Conservation (phyloP, 1,140 invertebrate genomes). For the Nasonia vitripennis region DNA sequence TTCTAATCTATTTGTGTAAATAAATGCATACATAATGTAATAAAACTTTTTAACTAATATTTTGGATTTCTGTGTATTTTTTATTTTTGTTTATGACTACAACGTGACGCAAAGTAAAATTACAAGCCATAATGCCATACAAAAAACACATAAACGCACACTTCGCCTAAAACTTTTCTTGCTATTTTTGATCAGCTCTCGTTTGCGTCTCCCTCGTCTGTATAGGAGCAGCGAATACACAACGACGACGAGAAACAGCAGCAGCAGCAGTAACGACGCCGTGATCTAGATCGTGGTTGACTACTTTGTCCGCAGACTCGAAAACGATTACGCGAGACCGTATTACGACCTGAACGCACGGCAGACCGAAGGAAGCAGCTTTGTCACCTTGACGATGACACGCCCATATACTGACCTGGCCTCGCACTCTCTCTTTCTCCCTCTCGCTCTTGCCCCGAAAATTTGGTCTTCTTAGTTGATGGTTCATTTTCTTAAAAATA, state of each 20-base stretch:
- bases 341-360: constrained; percentile 53
- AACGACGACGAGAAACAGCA: background rate
- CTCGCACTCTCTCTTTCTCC: background rate
- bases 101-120: constrained; percentile 22
- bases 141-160: no score
- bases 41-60: no score
- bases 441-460: no score
- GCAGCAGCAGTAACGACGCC: constrained; percentile 36
- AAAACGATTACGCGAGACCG: constrained; percentile 35
- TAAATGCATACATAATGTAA: no score
- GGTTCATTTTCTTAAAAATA: no score
- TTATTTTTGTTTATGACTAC: no score
- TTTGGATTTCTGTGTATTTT: no score
- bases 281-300: constrained; percentile 45
- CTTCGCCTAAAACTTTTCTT: no score
- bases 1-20: constrained; percentile 39
- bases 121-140: background rate
- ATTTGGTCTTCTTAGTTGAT: no score
- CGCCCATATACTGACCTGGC: constrained; percentile 62
- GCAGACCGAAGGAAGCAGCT: constrained; percentile 59
- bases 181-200: no score
- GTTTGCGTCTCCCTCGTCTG: no score
- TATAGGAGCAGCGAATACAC: constrained; percentile 19
- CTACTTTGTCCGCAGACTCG: background rate
- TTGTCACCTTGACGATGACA: constrained; percentile 61